These are phyloP conservation scores for Antechinus stuartii DNA, from an alignment of 2,113 vertebrate species.

Conservation along the genomic window DNA sequence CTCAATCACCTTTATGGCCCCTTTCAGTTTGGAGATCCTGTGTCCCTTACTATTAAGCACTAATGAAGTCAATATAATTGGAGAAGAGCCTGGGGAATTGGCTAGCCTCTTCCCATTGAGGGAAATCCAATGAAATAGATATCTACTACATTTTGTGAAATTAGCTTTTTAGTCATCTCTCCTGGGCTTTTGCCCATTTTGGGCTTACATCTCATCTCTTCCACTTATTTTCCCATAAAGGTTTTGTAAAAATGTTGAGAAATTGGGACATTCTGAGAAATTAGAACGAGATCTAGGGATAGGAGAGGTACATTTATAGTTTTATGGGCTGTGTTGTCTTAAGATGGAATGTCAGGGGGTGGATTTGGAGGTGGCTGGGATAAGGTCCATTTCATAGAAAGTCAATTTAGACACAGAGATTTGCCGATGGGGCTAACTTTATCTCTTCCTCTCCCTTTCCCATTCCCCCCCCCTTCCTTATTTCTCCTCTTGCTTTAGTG, in stretches of 20 bases:
- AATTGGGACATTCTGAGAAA: background rate
- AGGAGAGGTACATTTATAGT: background rate
- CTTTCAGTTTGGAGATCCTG: no score
- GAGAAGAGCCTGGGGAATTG: background rate
- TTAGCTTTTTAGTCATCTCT: no score
- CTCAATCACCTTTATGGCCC: no score
- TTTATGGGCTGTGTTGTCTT: background rate
- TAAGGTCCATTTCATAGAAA: no score
- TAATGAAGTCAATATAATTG: background rate
- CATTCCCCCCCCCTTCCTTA: background rate
- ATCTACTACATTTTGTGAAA: background rate
- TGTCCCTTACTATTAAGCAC: no score
- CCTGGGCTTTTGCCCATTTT: background rate
- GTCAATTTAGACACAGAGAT: fast-evolving
- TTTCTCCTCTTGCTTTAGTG: background rate
- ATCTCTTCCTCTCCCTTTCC: background rate
- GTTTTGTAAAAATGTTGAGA: background rate
- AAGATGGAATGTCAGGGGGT: no score
- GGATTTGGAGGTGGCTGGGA: no score
- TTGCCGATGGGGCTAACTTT: background rate
- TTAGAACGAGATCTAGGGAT: background rate
- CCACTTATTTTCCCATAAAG: background rate
- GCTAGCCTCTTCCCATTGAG: no score
- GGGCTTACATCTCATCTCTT: background rate
- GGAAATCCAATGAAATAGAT: background rate